Conservation (phyloP, 2,888 invertebrate species). For the Macrosiphum euphorbiae region DNA sequence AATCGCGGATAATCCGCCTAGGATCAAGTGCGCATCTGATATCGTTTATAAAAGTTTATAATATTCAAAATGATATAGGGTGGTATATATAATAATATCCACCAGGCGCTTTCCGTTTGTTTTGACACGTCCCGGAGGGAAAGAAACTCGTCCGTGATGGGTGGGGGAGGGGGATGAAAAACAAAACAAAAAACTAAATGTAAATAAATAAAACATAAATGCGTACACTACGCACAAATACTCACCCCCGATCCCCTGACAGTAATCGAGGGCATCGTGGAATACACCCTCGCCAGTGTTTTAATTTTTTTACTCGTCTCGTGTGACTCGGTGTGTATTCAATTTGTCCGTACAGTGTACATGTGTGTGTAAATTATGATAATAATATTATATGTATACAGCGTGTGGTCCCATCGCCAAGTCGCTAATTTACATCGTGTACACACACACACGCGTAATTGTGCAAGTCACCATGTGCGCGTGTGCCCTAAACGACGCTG, state of each 20-base stretch:
- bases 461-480: background rate
- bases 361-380: constrained; percentile 11
- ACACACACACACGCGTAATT: background rate
- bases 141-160: background rate
- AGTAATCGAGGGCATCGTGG: background rate
- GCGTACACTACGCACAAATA: background rate
- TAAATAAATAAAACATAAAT: constrained; percentile 7
- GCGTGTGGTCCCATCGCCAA: background rate
- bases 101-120: constrained; percentile 40
- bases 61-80: background rate
- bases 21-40: constrained; percentile 63
- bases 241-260: background rate
- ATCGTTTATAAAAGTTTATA: constrained; percentile 29
- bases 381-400: background rate
- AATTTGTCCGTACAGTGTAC: background rate
- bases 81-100: constrained; percentile 6
- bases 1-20: constrained; percentile 58
- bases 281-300: constrained; percentile 17
- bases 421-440: background rate
- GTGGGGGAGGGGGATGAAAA: background rate
- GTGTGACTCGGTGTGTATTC: background rate
- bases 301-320: background rate
- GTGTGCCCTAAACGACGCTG: background rate
- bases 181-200: background rate
- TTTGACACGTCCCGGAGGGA: constrained; percentile 43